Percentiles rank a stretch among this genome's conserved stretches.
These are phyloP conservation scores for Gymnothorax reevesii DNA, from an alignment of 2,797 vertebrate species.

Conservation along the genomic window DNA sequence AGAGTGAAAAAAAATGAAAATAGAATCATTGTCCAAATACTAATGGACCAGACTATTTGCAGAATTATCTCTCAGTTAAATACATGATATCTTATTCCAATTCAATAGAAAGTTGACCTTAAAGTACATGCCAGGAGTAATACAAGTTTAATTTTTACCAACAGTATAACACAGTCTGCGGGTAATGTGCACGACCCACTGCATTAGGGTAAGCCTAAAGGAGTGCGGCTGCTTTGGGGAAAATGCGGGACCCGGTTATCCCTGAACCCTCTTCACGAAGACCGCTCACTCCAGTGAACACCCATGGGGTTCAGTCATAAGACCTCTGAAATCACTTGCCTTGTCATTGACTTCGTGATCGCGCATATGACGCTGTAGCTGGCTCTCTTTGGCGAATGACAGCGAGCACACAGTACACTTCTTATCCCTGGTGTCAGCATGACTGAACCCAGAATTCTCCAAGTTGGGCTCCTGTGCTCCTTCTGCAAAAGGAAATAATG, in stretches of 20 bases:
- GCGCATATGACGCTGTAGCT: conserved; percentile 91
- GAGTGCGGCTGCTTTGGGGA: neutral
- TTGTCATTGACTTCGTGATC: conserved; percentile 96
- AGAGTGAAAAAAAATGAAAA: too few species aligned
- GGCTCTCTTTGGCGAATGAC: conserved; percentile 86
- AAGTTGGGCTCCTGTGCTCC: conserved; percentile 69
- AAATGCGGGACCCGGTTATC: neutral
- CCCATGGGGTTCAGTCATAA: neutral
- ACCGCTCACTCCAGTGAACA: neutral
- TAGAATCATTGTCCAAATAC: too few species aligned
- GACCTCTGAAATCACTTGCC: conserved; percentile 62
- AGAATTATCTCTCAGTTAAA: too few species aligned
- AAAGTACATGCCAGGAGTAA: neutral
- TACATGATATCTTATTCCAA: too few species aligned
- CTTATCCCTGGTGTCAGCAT: conserved; percentile 76
- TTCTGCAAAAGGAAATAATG: conserved; percentile 63
- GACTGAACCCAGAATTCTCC: conserved; percentile 70
- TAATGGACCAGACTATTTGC: too few species aligned
- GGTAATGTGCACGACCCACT: neutral
- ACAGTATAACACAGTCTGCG: neutral
- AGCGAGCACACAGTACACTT: conserved; percentile 90
- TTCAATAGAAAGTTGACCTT: neutral
- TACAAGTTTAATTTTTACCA: neutral
- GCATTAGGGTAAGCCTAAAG: neutral
- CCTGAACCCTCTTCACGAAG: neutral